These are phyloP conservation scores for Scolopax bukidnonensis DNA, from an alignment of 2,797 vertebrate species.

Conservation along the genomic window DNA sequence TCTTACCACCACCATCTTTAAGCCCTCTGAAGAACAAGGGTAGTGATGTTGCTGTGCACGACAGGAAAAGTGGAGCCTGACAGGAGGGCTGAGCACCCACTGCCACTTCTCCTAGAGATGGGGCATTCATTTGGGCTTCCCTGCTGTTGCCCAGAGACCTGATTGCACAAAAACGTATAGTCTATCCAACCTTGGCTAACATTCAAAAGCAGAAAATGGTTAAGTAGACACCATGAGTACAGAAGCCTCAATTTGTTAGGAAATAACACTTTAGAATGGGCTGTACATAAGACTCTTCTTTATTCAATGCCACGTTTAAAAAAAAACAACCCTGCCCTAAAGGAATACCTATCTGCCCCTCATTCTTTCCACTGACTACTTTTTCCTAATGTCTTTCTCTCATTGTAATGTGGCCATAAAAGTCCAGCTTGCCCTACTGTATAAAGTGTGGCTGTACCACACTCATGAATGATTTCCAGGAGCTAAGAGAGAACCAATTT, in stretches of 20 bases:
- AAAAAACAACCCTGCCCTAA: neutral
- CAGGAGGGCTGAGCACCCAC: neutral
- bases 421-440: neutral
- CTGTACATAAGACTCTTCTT: neutral
- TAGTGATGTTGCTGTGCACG: neutral
- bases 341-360: neutral
- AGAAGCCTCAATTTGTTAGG: neutral
- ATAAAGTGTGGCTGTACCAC: neutral
- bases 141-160: neutral
- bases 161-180: neutral
- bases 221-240: neutral
- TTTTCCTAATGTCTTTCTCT: neutral
- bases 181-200: neutral
- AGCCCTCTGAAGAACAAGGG: neutral
- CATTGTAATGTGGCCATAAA: neutral
- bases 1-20: fast-evolving
- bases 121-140: neutral
- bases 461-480: neutral
- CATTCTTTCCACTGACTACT: neutral
- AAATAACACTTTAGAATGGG: neutral
- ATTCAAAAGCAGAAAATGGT: neutral
- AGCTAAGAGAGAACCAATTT: neutral
- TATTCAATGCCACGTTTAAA: neutral
- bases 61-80: too few relatives aligned
- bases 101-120: neutral